These are phyloP conservation scores for Pocillopora damicornis DNA, from an alignment of 64 coral and sea anemone species.

Conservation along the genomic window DNA sequence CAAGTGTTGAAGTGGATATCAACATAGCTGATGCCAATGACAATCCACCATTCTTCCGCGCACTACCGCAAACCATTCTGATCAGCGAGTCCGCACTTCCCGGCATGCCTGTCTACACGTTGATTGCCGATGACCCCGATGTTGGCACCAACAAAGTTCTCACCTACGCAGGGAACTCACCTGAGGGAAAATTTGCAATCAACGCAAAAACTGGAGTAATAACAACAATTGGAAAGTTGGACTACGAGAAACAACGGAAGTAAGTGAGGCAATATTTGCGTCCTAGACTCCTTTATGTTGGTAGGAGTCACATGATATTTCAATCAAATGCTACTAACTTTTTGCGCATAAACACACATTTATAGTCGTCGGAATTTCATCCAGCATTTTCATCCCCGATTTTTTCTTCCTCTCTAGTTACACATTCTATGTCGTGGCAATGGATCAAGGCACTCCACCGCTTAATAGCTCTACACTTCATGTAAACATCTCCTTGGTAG, in stretches of 20 bases:
- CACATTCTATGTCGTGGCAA: constrained; percentile 74
- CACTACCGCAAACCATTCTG: constrained; percentile 45
- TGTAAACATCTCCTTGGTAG: constrained; percentile 73
- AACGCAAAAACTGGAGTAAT: constrained; percentile 72
- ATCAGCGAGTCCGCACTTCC: constrained; percentile 79
- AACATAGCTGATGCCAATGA: constrained; percentile 83
- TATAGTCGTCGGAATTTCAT: neutral
- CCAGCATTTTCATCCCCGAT: neutral
- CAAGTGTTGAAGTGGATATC: constrained; percentile 81
- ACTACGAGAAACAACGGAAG: constrained; percentile 71
- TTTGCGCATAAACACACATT: neutral
- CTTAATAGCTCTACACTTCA: constrained; percentile 76
- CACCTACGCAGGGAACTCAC: constrained; percentile 50
- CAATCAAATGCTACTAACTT: no score
- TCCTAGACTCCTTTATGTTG: neutral
- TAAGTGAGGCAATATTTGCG: neutral
- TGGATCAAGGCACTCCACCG: constrained; percentile 70
- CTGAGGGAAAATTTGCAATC: constrained; percentile 69
- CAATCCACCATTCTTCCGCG: constrained; percentile 62
- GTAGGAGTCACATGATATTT: no score
- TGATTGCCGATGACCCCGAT: constrained; percentile 80
- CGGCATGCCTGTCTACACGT: constrained; percentile 78
- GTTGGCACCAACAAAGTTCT: constrained; percentile 61
- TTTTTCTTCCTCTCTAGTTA: constrained; percentile 40
- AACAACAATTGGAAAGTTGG: constrained; percentile 52